Percentiles rank a stretch among this genome's conserved stretches.
Conservation (phyloP, 92 coral and sea anemone genomes). For the Heliopora coerulea region DNA sequence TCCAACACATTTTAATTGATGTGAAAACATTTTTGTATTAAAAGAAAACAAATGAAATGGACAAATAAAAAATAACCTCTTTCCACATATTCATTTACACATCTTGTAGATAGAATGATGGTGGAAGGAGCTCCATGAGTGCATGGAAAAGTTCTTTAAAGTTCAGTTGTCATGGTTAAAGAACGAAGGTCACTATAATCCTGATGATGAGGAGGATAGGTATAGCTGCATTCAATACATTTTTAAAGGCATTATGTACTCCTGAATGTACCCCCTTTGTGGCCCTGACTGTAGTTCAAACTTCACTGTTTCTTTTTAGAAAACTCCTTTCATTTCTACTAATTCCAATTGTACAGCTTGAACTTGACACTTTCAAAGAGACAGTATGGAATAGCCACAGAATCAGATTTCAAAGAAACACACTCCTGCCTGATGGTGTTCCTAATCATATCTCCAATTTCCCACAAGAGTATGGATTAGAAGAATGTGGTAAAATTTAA, state of each 20-base stretch:
- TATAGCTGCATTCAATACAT: neutral
- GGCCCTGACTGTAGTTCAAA: neutral
- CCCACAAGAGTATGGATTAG: slow-evolving; percentile 27
- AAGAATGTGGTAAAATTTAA: slow-evolving; percentile 28
- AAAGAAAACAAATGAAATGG: too few species aligned
- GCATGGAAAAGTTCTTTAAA: slow-evolving; percentile 24
- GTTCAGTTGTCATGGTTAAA: slow-evolving; percentile 4
- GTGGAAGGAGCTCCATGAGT: slow-evolving; percentile 36
- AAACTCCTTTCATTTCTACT: slow-evolving; percentile 12
- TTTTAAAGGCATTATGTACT: too few species aligned
- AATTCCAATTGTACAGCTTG: slow-evolving; percentile 11
- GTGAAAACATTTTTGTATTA: too few species aligned
- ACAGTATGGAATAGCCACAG: slow-evolving; percentile 19
- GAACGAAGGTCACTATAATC: slow-evolving; percentile 17
- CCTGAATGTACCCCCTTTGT: too few species aligned
- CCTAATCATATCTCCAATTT: slow-evolving; percentile 17
- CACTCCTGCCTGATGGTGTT: slow-evolving; percentile 24
- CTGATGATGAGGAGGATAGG: slow-evolving; percentile 23
- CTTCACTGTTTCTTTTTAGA: neutral
- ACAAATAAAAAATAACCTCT: too few species aligned
- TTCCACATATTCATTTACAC: neutral
- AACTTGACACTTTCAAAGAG: slow-evolving; percentile 8
- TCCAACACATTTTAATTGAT: too few species aligned
- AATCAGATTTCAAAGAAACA: slow-evolving; percentile 15
- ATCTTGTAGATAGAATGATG: slow-evolving; percentile 17